Base-by-base conservation (phyloP, 2,797 vertebrate genomes). In the Alcedo atthis region DNA sequence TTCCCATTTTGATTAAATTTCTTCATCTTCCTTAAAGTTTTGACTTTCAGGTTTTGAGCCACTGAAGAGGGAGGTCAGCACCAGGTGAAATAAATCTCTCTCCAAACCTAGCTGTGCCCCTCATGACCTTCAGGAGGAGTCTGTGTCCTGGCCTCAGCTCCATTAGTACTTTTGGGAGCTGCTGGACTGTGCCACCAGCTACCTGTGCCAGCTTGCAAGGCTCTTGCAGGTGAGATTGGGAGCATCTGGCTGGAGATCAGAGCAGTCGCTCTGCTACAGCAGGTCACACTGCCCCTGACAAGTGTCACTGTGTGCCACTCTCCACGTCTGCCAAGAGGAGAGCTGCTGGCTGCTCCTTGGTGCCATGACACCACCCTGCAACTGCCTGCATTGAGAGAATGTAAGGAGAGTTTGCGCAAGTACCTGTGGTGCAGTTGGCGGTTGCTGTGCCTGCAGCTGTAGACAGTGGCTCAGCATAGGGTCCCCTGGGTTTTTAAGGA, bases 341-440 rank as follows among this genome's bases (percentile, higher is more conserved):
- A 35, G 58, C 76, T 40, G 73, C 76, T 30, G 1, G 5, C 20
- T 1, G 1, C 46, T 48, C 32, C 49, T n/a, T 2, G 22, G 61
- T 7, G 16, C 80, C 57, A 1, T 15, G 0, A 0, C 59, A 25
- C n/a, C 3, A 24, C 9, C 0, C 74, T 1, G 3, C 2, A 1
- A 54, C 5, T 1, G 32, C 77, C 26, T 21, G 2, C 10, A 1
- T 6, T 55, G 14, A 62, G 46, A 14, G 46, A 79, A 21, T 9
- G 43, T 25, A 12, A 43, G 0, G 3, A 55, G 68, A 54, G 67
- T 64, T 48, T 3, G 28, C 1, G 8, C 42, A 42, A 40, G 37
- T 40, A 40, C 37, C 37, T 40, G 37, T 14, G 14, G 37, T 40
- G 15, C 37, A 15, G 37, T 40, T 40, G 37, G 14, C 15, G 37